phyloP scores from a whole-genome alignment of 1,140 invertebrate genomes.

The Pogonus chalceus region DNA sequence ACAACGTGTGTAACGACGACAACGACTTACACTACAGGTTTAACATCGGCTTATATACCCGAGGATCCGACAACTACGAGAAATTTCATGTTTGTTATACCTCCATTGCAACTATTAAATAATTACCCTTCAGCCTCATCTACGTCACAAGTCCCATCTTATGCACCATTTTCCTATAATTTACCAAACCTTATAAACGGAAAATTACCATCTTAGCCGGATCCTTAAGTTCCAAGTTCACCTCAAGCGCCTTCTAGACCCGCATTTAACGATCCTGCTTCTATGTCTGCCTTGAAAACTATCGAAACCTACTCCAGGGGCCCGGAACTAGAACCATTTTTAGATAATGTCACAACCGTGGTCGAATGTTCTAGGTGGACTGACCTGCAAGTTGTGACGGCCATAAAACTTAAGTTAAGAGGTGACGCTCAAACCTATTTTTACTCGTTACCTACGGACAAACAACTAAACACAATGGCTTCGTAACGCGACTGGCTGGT shows the following conservation, averaged over 20 bases:
- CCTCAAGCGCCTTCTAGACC: not conserved
- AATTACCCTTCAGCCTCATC: no score
- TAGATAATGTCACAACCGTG: not conserved
- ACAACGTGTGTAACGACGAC: no score
- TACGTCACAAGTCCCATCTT: no score
- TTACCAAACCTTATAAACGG: no score
- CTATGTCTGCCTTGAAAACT: not conserved
- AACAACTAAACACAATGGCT: not conserved
- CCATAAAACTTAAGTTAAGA: not conserved
- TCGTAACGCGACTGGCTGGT: not conserved
- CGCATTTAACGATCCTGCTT: not conserved
- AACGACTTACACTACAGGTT: no score
- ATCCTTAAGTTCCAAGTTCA: no score
- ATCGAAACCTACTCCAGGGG: not conserved
- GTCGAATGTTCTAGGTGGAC: not conserved
- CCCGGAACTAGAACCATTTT: not conserved
- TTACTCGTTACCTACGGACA: not conserved
- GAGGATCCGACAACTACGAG: no score
- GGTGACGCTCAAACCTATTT: not conserved
- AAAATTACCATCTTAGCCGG: no score
- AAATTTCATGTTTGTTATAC: no score
- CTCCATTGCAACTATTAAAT: no score
- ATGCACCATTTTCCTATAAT: no score
- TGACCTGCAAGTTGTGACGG: not conserved
- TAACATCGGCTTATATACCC: no score